Evolutionary conservation across 2,797 vertebrate genomes (phyloP), one percentile per base, ranked within the genome.

Genomic region (Petrocephalus schoutedeni): DNA sequence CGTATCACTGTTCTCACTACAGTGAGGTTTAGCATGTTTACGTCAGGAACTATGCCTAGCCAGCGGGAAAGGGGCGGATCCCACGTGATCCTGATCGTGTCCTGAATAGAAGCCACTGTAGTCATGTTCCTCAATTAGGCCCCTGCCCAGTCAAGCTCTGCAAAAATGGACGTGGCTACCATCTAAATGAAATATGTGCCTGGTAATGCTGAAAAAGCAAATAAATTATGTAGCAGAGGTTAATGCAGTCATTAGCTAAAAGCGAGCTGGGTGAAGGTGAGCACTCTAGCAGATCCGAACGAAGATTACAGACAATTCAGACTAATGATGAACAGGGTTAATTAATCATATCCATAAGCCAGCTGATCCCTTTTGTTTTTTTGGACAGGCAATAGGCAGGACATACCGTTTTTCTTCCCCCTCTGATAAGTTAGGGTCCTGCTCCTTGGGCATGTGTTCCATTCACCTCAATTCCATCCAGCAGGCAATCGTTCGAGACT

Each of bases 381-480:
- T 41, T 61, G 41, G 36, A n/a, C 32, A 49, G 2, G 57, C 41
- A 23, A 23, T 32, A 61, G 45, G 53, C 1, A 59, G 4, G 1
- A 91, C 94, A 97, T 95, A 99, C 98, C 97, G 96, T 97, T 96
- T 98, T 95, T 99, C 98, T 96, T 99, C 98, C 96, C 97, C 97
- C 97, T 99, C 98, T 95, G 97, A 97, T 96, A 96, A 97, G 95
- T 96, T 96, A 95, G 94, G 96, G 96, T 98, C 97, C 96, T 98
- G 97, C 97, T 98, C 97, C 96, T 97, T 97, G 97, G 97, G 97
- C 97, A 97, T 98, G 97, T 97, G 97, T 98, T 99, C 98, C 98
- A 99, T 99, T 99, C 98, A 99, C 97, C 97, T 98, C 97, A 97
- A 97, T 99, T 98, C 98, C 98, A 99, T 99, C 97, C 97, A 99